A percentile compares a stretch with the other conserved stretches of the same genome.
Evolutionary conservation across 2,888 invertebrate genomes (phyloP).

Genomic region (Chaetogeoica ovagalla): DNA sequence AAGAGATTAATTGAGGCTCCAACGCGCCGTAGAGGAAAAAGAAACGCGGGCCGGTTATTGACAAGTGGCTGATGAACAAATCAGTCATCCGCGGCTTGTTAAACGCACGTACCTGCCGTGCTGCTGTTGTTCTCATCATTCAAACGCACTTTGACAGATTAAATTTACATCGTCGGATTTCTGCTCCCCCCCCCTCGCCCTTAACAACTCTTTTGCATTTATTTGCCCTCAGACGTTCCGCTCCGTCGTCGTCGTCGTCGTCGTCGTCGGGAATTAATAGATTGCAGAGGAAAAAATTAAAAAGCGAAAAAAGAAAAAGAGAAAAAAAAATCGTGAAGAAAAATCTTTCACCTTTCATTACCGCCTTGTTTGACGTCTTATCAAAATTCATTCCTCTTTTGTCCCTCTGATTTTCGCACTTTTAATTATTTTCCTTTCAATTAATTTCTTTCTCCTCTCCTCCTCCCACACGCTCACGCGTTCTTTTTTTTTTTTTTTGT

Average conservation of each 20-base stretch:
- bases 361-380: slow-evolving; percentile 50
- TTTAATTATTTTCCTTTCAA: slow-evolving; percentile 53
- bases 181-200: slow-evolving; percentile 25
- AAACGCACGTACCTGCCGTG: slow-evolving; percentile 21
- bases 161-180: slow-evolving; percentile 50
- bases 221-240: slow-evolving; percentile 40
- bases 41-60: slow-evolving; percentile 47
- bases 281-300: slow-evolving; percentile 19
- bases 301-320: not conserved
- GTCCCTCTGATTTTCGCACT: slow-evolving; percentile 52
- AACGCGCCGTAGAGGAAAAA: slow-evolving; percentile 15
- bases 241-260: slow-evolving; percentile 40
- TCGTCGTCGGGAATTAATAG: slow-evolving; percentile 48
- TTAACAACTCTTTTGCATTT: slow-evolving; percentile 6
- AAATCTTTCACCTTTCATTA: slow-evolving; percentile 53
- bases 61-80: slow-evolving; percentile 52
- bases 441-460: slow-evolving; percentile 41
- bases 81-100: slow-evolving; percentile 52
- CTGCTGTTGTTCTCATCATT: slow-evolving; percentile 42
- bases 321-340: slow-evolving; percentile 29
- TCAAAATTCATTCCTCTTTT: slow-evolving; percentile 52
- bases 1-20: slow-evolving; percentile 48
- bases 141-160: slow-evolving; percentile 50
- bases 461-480: no score
- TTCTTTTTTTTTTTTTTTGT: slow-evolving; percentile 12